Conservation (phyloP, 2,797 vertebrate genomes). For the Loriculus beryllinus region DNA sequence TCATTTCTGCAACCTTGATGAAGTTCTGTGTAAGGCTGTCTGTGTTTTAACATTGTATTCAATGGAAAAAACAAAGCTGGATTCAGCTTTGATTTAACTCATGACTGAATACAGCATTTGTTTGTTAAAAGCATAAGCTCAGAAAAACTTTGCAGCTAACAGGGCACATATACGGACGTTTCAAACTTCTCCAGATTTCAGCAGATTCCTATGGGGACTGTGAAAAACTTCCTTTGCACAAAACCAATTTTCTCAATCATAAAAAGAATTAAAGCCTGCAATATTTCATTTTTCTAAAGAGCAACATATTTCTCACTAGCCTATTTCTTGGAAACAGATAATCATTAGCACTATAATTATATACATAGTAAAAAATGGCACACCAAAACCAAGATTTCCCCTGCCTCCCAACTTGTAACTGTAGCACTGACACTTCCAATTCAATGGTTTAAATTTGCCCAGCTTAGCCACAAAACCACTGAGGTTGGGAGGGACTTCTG, state of each 20-base stretch:
- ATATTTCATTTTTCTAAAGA: neutral
- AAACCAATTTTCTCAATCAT: neutral
- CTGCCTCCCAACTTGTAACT: neutral
- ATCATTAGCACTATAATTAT: neutral
- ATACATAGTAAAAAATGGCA: neutral
- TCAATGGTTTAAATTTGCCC: neutral
- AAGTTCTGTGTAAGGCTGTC: neutral
- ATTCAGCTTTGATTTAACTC: neutral
- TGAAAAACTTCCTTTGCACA: neutral
- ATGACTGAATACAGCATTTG: neutral
- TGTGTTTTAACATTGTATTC: neutral
- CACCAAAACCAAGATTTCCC: neutral
- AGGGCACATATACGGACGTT: neutral
- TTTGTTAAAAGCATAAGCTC: neutral
- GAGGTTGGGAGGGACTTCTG: neutral
- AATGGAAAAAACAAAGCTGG: neutral
- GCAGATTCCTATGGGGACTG: neutral
- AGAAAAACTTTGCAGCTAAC: neutral
- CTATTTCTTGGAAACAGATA: neutral
- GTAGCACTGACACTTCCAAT: neutral
- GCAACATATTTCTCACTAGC: neutral
- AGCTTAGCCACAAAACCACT: neutral
- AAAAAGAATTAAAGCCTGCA: neutral
- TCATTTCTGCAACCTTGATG: constrained; percentile 1
- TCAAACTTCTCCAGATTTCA: neutral